A percentile compares a stretch with the other conserved stretches of the same genome.
These are phyloP conservation scores for Penaeus monodon DNA, from an alignment of 2,888 invertebrate genomes.

Conservation along the genomic window DNA sequence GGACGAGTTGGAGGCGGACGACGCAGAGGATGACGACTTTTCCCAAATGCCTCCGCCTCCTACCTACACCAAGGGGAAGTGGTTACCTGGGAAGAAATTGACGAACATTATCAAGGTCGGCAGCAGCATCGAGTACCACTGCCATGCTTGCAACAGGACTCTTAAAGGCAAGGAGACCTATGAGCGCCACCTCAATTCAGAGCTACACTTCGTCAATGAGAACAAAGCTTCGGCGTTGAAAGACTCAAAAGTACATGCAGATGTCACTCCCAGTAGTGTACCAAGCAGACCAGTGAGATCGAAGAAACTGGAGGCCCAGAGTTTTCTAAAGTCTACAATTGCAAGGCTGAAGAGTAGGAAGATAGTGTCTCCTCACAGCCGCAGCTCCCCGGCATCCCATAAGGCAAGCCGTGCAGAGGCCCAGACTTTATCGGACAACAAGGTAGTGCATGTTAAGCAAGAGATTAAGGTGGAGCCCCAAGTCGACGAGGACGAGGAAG, in stretches of 20 bases:
- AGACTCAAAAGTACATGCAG: conserved; percentile 9
- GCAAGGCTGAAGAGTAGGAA: conserved; percentile 54
- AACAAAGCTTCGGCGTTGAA: conserved; percentile 42
- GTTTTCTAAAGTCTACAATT: conserved; percentile 56
- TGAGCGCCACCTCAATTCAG: conserved; percentile 54
- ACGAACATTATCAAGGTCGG: conserved; percentile 42
- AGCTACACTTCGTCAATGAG: conserved; percentile 48
- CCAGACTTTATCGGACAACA: neutral
- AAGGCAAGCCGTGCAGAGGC: neutral
- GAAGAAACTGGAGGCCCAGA: conserved; percentile 57
- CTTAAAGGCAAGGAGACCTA: conserved; percentile 55
- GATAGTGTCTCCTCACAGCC: conserved; percentile 6
- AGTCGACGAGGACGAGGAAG: conserved; percentile 52
- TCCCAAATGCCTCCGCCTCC: conserved; percentile 52
- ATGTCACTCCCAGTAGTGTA: neutral
- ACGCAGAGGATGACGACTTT: conserved; percentile 38
- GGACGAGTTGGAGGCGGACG: conserved; percentile 47
- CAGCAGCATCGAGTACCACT: conserved; percentile 43
- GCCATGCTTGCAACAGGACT: conserved; percentile 46
- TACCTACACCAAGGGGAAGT: conserved; percentile 62
- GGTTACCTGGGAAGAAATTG: conserved; percentile 64
- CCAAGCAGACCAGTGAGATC: conserved; percentile 54
- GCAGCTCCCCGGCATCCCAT: neutral
- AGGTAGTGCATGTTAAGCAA: neutral
- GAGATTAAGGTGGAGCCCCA: conserved; percentile 20